Evolutionary conservation across 2,797 vertebrate species (phyloP), one percentile per base, ranked within the genome.

Genomic region (Gila robusta): DNA sequence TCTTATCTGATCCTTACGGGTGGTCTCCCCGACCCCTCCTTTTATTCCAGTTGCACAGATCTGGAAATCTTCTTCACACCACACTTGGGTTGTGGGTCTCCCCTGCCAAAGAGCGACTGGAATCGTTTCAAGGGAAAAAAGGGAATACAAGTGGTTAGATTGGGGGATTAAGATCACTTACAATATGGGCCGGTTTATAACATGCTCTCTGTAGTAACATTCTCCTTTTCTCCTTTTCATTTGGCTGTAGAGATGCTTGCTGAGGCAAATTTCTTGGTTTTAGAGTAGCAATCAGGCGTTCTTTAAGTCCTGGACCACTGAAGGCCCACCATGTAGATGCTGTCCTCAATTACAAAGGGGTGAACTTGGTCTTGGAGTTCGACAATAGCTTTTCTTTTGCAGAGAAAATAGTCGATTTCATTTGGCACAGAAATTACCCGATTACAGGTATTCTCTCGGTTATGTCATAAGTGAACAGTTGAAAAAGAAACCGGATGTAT

Each of bases 1-100:
- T 91, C 93, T 93, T 95, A 94, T 94, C 94, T 94, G 94, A 94
- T 94, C 93, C 91, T 91, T 91, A 93, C 87, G 94, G 94, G 95
- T 95, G 94, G 95, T 95, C 94, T 28, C 21, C 84, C 32, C 79
- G 28, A 80, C 84, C 89, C 84, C 79, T 83, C 86, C 86, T 71
- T 83, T 78, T 87, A 86, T 86, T 88, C 83, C 81, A 89, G 85
- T 76, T 88, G 81, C 59, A 64, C 83, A 81, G 90, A 93, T 92
- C 92, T 92, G 89, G 90, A 91, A 90, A 89, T 92, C 90, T 90
- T 89, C 91, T 91, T 89, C 82, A 82, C 89, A 88, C 90, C 79
- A 85, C 88, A 85, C 77, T 78, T 70, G 54, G 88, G 86, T 84
- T 88, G 88, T 81, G 86, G 90, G 91, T 90, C 86, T 28, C 70